Conservation (phyloP, 53 echinoderm and acorn worm species). For the Holothuria scabra region DNA sequence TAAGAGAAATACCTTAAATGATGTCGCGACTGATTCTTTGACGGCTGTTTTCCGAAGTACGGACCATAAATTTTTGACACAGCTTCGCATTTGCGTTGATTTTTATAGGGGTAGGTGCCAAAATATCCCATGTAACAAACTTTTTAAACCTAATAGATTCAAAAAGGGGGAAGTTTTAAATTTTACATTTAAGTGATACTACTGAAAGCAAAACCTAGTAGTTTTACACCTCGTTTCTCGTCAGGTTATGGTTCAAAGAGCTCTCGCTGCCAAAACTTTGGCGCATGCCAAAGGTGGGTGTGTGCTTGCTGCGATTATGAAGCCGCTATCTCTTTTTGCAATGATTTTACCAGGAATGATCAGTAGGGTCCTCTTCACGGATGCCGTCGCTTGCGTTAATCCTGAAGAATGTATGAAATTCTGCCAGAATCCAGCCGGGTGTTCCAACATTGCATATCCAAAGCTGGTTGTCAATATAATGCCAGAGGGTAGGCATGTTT, state of each 20-base stretch:
- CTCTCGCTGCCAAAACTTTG: slow-evolving; percentile 85
- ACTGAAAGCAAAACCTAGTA: no score
- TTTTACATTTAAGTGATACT: no score
- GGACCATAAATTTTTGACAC: no score
- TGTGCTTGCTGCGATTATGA: slow-evolving; percentile 80
- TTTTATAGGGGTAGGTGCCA: no score
- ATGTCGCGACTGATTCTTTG: no score
- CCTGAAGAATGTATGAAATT: slow-evolving; percentile 59
- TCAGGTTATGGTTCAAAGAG: slow-evolving; percentile 93
- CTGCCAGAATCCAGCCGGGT: slow-evolving; percentile 77
- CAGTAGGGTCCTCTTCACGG: slow-evolving; percentile 75
- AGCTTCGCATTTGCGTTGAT: no score
- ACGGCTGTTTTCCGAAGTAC: no score
- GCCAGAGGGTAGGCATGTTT: slow-evolving; percentile 84
- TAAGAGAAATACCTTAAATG: no score
- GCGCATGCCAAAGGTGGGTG: slow-evolving; percentile 93
- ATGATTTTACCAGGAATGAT: slow-evolving; percentile 95
- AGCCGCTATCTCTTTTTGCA: slow-evolving; percentile 85
- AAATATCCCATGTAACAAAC: no score
- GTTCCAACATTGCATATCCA: slow-evolving; percentile 89
- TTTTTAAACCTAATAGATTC: no score
- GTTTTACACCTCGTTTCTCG: no score
- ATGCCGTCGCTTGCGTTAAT: slow-evolving; percentile 80
- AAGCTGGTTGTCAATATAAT: slow-evolving; percentile 82
- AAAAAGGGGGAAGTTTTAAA: no score